Evolutionary conservation across 2,888 invertebrate genomes (phyloP).

Genomic region (Himalopsyche japonica): DNA sequence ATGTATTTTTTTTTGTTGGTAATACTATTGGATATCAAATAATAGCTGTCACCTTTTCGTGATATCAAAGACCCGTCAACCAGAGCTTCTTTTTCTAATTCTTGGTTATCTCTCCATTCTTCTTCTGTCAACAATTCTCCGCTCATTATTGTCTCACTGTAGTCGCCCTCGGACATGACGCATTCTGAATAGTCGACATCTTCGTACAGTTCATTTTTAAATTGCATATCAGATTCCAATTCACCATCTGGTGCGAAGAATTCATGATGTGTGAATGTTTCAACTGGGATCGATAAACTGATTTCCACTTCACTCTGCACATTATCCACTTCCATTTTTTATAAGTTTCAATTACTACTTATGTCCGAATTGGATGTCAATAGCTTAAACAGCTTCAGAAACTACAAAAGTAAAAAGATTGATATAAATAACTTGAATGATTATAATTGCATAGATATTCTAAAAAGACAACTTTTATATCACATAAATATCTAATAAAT

Average conservation of each 20-base stretch:
- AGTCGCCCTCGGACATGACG: background rate
- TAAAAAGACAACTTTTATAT: no score
- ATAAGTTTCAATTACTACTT: background rate
- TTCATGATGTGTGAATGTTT: conserved; percentile 6
- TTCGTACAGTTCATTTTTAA: background rate
- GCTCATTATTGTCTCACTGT: background rate
- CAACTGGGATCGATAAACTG: background rate
- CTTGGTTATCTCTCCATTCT: background rate
- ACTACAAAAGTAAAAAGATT: no score
- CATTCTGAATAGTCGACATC: background rate
- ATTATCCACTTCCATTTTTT: background rate
- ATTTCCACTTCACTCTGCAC: background rate
- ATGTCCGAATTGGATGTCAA: no score
- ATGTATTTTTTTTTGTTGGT: background rate
- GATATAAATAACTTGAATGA: no score
- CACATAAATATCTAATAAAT: no score
- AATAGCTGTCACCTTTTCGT: background rate
- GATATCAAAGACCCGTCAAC: background rate
- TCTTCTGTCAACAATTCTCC: background rate
- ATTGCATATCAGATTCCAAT: background rate
- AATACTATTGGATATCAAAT: background rate
- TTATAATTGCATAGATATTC: no score
- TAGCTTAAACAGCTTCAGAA: no score
- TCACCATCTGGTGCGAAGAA: conserved; percentile 2
- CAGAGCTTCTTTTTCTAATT: background rate